Conservation (phyloP, 1,140 invertebrate species). For the Elymnias hypermnestra region DNA sequence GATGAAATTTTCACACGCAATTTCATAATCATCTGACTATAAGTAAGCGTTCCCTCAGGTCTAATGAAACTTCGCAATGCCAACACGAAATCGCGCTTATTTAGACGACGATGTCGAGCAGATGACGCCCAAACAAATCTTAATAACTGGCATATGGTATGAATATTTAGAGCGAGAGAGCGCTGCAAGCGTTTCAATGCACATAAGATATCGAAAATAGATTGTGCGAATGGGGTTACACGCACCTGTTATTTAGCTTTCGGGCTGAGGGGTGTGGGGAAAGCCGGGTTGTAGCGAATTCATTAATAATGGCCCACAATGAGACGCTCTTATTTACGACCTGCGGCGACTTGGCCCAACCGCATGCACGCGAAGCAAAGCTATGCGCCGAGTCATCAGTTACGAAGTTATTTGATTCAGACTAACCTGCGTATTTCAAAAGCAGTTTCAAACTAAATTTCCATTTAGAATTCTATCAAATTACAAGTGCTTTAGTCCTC, state of each 20-base stretch:
- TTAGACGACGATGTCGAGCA: constrained; percentile 60
- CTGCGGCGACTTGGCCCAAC: constrained; percentile 52
- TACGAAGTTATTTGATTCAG: constrained; percentile 1
- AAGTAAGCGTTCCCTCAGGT: constrained; percentile 58
- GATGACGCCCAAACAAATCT: constrained; percentile 72
- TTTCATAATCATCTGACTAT: constrained; percentile 56
- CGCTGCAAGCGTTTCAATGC: constrained; percentile 54
- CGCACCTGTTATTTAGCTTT: constrained; percentile 74
- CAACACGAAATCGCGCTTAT: constrained; percentile 62
- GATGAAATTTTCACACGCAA: constrained; percentile 43
- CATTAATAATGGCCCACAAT: constrained; percentile 73
- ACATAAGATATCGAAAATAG: constrained; percentile 74
- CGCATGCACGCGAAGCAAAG: constrained; percentile 43
- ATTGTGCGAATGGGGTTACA: constrained; percentile 74
- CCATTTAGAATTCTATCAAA: too few species aligned
- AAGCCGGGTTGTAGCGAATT: constrained; percentile 49
- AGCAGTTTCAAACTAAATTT: too few species aligned
- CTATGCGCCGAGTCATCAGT: constrained; percentile 22
- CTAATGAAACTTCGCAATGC: constrained; percentile 67
- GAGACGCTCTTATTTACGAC: constrained; percentile 73
- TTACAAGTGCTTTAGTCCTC: constrained; percentile 10
- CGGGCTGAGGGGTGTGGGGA: constrained; percentile 42
- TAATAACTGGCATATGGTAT: constrained; percentile 72
- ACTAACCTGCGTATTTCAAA: background rate
- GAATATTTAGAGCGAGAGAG: constrained; percentile 70